Base-by-base conservation (phyloP, 1,140 invertebrate species). In the Penaeus chinensis region DNA sequence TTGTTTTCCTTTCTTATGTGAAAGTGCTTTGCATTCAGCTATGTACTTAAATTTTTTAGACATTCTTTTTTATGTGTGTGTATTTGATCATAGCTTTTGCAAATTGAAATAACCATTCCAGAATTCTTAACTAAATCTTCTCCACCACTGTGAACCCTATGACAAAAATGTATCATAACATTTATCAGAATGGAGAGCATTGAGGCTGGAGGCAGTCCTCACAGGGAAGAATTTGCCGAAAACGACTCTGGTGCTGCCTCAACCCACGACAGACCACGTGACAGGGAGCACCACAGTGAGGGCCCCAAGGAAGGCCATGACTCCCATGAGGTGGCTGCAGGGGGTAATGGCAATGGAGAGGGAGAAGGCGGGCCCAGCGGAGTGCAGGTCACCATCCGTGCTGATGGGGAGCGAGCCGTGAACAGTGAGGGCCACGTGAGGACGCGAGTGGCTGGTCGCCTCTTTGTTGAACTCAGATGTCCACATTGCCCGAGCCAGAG, bases 381-480 rank as follows among this genome's bases (percentile, higher is more conserved):
- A 19, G 80, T 87, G 22, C 79, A 87, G 74, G 86, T 87, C 32
- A 87, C 86, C 54, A 87, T 87, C 24, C 54, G 74, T 22, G 86
- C 86, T 1, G 86, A 87, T 37, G 86, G 86, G 2, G 86, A 87
- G 71, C 47, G 86, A 61, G 86, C 86, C 7, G 86, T 87, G 27
- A 87, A 87, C 81, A 87, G 86, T 66, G 86, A 87, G 19, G 86
- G 86, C 24, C 86, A 87, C 16, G 86, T 87, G 54, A 69, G 86
- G n/a, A 19, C 71, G 10, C 10, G 86, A 13, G 86, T 87, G 20
- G 80, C 86, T 61, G 86, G 86, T 27, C 37, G 86, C 19, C 79
- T 87, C 61, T 87, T 87, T 78, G 86, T 87, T 5, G 86, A 87
- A 62, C 61, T 87, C 19, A 54, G 80, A 63, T 87, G 86, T 24